Percentiles rank a stretch among this genome's conserved stretches.
Conservation (phyloP, 1,140 invertebrate genomes). For the Myzus persicae region DNA sequence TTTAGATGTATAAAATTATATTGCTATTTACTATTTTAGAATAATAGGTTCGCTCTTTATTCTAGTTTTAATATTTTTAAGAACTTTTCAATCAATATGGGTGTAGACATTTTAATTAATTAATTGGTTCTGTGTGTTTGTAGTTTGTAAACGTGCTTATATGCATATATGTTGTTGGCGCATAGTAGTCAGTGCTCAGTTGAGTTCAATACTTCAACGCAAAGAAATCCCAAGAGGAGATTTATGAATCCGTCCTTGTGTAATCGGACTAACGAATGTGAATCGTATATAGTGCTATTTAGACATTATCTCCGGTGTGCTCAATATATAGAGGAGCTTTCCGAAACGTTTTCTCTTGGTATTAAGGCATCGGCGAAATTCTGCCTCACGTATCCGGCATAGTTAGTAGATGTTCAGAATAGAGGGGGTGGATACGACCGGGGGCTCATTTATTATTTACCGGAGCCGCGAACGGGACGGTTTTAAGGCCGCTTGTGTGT, state of each 20-base stretch:
- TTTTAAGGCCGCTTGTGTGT: slow-evolving; percentile 58
- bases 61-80: not conserved
- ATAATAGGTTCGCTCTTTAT: not conserved
- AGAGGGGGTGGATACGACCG: slow-evolving; percentile 26
- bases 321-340: not conserved
- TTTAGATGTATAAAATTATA: not conserved
- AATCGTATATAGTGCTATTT: not conserved
- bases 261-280: slow-evolving; percentile 27
- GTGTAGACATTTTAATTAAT: not conserved
- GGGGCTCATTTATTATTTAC: slow-evolving; percentile 56
- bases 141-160: not conserved
- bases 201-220: not conserved
- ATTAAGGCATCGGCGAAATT: slow-evolving; percentile 6
- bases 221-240: slow-evolving; percentile 15
- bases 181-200: not conserved
- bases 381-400: slow-evolving; percentile 12
- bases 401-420: slow-evolving; percentile 19
- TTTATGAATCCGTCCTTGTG: slow-evolving; percentile 23
- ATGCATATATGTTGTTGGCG: not conserved
- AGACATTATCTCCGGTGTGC: slow-evolving; percentile 35
- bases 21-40: not conserved
- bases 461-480: slow-evolving; percentile 50
- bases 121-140: not conserved
- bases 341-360: slow-evolving; percentile 30
- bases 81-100: not conserved